These are phyloP conservation scores for Rhinoptilus africanus DNA, from an alignment of 2,113 vertebrate species.

Conservation along the genomic window DNA sequence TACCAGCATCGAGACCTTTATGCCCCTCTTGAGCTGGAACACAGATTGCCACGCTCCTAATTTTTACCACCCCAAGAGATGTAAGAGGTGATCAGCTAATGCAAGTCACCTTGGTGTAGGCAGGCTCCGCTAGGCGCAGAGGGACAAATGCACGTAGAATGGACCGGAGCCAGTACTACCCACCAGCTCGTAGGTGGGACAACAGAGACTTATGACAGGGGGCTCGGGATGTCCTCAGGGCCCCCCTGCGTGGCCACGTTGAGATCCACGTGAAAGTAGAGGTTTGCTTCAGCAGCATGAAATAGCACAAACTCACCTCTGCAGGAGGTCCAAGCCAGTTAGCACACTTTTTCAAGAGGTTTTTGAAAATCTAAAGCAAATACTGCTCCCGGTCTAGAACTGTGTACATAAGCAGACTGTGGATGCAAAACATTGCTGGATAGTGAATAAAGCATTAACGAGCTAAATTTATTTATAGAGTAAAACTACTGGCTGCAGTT, in stretches of 20 bases:
- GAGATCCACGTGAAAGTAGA: not conserved
- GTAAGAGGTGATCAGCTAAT: not conserved
- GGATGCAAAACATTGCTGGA: not conserved
- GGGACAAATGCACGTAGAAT: rapidly evolving
- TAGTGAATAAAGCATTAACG: not conserved
- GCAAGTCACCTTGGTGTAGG: not conserved
- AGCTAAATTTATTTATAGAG: not conserved
- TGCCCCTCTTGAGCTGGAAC: not conserved
- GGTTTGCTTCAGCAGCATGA: not conserved
- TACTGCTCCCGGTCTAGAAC: not conserved
- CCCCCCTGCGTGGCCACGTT: not conserved
- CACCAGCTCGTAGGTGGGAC: rapidly evolving
- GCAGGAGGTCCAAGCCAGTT: not conserved
- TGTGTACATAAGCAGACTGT: not conserved
- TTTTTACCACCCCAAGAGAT: not conserved
- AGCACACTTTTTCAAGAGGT: not conserved
- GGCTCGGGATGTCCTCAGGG: not conserved
- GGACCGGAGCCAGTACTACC: not conserved
- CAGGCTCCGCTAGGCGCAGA: not conserved
- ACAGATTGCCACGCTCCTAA: rapidly evolving
- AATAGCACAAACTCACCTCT: not conserved
- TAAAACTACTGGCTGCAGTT: not conserved
- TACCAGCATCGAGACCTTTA: not conserved
- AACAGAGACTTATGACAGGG: not conserved
- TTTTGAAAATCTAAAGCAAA: not conserved